Evolutionary conservation across 2,797 vertebrate species (phyloP), one percentile per base, ranked within the genome.

Genomic region (Acestrorhynchus altus): DNA sequence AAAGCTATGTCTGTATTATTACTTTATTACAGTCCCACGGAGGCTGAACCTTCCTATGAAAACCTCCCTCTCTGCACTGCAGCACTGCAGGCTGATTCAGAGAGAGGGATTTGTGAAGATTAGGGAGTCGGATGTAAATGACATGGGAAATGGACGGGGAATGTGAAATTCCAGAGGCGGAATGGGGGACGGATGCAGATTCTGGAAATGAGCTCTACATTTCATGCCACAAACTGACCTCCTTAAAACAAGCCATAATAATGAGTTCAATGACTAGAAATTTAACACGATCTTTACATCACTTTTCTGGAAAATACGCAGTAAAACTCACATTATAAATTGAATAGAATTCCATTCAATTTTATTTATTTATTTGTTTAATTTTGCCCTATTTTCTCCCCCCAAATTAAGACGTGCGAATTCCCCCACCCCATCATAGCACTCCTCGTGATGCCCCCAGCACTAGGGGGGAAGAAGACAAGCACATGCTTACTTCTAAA

Each of bases 41-140:
- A 22, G 5, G 22, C 20, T 3, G 16, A 44, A 42, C 22, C 10
- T 4, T n/a, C 35, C 9, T 39, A 13, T 22, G 63, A 46, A 65
- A 46, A 24, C 20, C 35, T 44, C 63, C 22, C 51, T 42, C 51
- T 76, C 60, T 66, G 64, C 73, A 75, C 57, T 57, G 69, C 22
- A 63, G 63, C 61, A 75, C 39, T 80, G 72, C 78, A 40, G 51
- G 24, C 66, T 65, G 78, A 51, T 47, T 76, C 57, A 26, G 72
- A 75, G 72, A 74, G 66, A 71, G 78, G 78, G 73, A 66, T 80
- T 80, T 65, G 40, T 42, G 59, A 64, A 80, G 78, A 76, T 80
- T 80, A 76, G 68, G 72, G 78, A 75, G 67, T 65, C 42, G 73
- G 74, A 59, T 72, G 78, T 70, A 76, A 76, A 80, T 71, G 73